These are phyloP conservation scores for Caenorhabditis wallacei DNA, from an alignment of 2,888 invertebrate species.

Conservation along the genomic window DNA sequence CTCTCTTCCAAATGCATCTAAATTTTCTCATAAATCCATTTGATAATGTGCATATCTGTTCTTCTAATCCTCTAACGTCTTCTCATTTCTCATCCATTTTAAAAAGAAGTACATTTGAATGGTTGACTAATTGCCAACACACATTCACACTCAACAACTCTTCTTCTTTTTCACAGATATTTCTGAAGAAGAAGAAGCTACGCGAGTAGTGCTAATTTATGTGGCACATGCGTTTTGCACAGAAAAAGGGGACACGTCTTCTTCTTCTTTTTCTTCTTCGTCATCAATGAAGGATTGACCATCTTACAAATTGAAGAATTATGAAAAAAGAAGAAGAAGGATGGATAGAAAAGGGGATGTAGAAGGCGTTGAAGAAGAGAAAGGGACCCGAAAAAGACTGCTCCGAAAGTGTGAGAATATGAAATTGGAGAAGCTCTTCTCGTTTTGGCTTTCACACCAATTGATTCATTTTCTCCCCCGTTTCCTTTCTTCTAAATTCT, in stretches of 20 bases:
- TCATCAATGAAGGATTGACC: constrained; percentile 18
- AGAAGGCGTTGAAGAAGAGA: neutral
- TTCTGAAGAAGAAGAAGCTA: constrained; percentile 53
- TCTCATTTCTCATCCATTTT: constrained; percentile 29
- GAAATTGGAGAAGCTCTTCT: constrained; percentile 52
- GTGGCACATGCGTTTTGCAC: constrained; percentile 52
- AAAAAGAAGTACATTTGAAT: constrained; percentile 52
- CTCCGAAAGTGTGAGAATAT: constrained; percentile 59
- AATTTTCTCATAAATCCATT: neutral
- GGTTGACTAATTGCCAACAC: constrained; percentile 60
- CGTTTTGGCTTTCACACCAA: constrained; percentile 55
- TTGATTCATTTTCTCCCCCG: constrained; percentile 48
- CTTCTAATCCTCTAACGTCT: constrained; percentile 38
- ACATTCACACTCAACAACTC: constrained; percentile 43
- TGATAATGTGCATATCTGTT: constrained; percentile 38
- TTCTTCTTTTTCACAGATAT: constrained; percentile 35
- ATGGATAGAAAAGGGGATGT: neutral
- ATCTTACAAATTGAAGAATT: constrained; percentile 58
- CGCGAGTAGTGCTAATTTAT: constrained; percentile 62
- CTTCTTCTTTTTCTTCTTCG: constrained; percentile 10
- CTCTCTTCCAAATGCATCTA: neutral
- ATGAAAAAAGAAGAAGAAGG: constrained; percentile 36
- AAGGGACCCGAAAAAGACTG: constrained; percentile 26
- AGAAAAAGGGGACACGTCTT: constrained; percentile 40
- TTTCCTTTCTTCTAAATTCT: constrained; percentile 31